Evolutionary conservation across 2,113 vertebrate species (phyloP).

Genomic region (Sinocyclocheilus rhinocerous): DNA sequence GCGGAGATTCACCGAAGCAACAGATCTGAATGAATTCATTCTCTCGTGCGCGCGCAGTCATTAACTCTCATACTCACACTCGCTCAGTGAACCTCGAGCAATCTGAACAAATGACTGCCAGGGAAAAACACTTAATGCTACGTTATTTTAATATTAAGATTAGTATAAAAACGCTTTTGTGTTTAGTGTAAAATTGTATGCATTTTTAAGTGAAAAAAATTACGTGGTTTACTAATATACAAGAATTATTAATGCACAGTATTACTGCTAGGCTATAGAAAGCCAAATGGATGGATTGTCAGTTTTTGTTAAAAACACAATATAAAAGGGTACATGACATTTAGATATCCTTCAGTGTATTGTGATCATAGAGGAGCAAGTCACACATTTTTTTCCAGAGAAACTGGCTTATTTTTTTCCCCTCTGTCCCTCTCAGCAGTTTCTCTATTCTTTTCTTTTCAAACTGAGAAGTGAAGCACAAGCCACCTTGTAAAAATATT

Average conservation of each 20-base stretch:
- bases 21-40: slow-evolving; percentile 59
- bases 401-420: neutral
- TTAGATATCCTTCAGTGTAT: neutral
- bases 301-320: neutral
- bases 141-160: neutral
- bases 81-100: neutral
- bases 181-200: neutral
- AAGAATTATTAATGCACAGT: neutral
- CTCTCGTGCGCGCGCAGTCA: slow-evolving; percentile 49
- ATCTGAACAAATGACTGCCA: neutral
- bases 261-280: neutral
- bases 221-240: neutral
- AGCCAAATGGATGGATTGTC: neutral
- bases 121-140: neutral
- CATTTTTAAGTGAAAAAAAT: neutral
- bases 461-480: neutral
- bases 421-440: neutral
- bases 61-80: neutral
- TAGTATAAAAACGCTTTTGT: neutral
- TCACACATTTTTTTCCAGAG: neutral
- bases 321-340: neutral
- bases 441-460: neutral
- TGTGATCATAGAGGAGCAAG: slow-evolving; percentile 7
- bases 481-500: neutral
- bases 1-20: slow-evolving; percentile 57